Percentiles rank a stretch among this genome's conserved stretches.
Evolutionary conservation across 1,140 invertebrate species (phyloP).

Genomic region (Chelonus insularis): DNA sequence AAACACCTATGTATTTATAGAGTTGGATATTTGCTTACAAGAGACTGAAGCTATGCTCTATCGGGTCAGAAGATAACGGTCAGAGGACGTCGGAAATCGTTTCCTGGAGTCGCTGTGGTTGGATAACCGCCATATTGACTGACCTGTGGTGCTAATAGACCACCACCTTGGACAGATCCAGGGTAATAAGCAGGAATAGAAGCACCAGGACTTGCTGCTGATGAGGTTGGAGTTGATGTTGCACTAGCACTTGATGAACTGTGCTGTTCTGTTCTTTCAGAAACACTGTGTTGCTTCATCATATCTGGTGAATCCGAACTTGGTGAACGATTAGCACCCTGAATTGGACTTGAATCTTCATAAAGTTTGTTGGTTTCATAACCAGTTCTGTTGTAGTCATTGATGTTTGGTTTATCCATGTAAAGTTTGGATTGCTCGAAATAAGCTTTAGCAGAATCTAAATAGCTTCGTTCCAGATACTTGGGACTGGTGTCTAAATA

Average conservation of each 20-base stretch:
- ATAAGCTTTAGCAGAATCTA: slow-evolving; percentile 77
- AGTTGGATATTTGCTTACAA: slow-evolving; percentile 39
- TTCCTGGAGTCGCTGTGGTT: slow-evolving; percentile 58
- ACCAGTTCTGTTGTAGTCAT: slow-evolving; percentile 59
- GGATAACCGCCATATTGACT: slow-evolving; percentile 68
- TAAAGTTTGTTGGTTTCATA: slow-evolving; percentile 61
- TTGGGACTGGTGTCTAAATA: slow-evolving; percentile 65
- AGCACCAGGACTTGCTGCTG: slow-evolving; percentile 66
- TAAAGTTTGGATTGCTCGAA: slow-evolving; percentile 76
- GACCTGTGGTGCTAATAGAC: slow-evolving; percentile 63
- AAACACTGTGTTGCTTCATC: slow-evolving; percentile 49
- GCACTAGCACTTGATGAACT: slow-evolving; percentile 58
- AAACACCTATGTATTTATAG: slow-evolving; percentile 13
- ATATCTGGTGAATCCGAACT: slow-evolving; percentile 67
- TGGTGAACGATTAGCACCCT: slow-evolving; percentile 52
- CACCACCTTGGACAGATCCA: slow-evolving; percentile 56
- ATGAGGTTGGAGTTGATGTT: slow-evolving; percentile 65
- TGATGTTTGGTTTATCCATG: slow-evolving; percentile 68
- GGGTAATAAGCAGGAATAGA: slow-evolving; percentile 66
- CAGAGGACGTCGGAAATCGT: slow-evolving; percentile 77
- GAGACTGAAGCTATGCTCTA: slow-evolving; percentile 53
- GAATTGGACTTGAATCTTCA: slow-evolving; percentile 72
- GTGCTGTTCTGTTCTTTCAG: slow-evolving; percentile 60
- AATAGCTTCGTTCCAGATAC: slow-evolving; percentile 66
- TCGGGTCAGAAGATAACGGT: slow-evolving; percentile 89